Evolutionary conservation across 2,113 vertebrate genomes (phyloP), one percentile per base, ranked within the genome.

Genomic region (Atlantisia rogersi): DNA sequence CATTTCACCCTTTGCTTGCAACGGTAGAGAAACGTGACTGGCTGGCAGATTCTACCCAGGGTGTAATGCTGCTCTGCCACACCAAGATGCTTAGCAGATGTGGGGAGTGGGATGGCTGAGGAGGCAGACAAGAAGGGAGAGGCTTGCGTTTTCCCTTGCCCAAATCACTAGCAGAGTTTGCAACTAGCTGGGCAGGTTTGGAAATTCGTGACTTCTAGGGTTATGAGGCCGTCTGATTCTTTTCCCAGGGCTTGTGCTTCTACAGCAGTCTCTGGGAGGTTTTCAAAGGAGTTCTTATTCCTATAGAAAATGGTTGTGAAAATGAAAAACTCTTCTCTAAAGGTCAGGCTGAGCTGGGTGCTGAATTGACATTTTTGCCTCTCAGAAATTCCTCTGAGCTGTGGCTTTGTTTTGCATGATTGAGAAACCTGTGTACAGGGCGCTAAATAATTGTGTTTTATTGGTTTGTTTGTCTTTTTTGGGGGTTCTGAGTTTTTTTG

Each of bases 281-380:
- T 87, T 92, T 80, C 40, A 87, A 94, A 77, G 65, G 59, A 92
- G 37, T 42, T 76, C 53, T 81, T 84, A 25, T 65, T 94, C n/a
- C 73, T 85, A 3, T 11, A 58, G 74, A 92, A 96, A 91, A 55
- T 46, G 59, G 20, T 82, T 86, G 83, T 65, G 80, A 79, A 95
- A 94, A 91, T 89, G 58, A 94, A 84, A 86, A 88, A 26, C 62
- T 52, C 56, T 48, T 75, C 44, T 44, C 26, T 86, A 88, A 95
- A 95, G 96, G 94, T 89, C 95, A 94, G 83, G 46, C 77, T 59
- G 50, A 95, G 95, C 26, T 1, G 88, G 37, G 37, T 91, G 83
- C 86, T 69, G 86, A 79, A 32, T 59, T 96, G 94, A 94, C 86
- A 94, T 94, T 95, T 97, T 69, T 74, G 88, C 70, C 86, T 96